These are phyloP conservation scores for Pipistrellus nathusii DNA, from an alignment of 2,797 vertebrate species.

Conservation along the genomic window DNA sequence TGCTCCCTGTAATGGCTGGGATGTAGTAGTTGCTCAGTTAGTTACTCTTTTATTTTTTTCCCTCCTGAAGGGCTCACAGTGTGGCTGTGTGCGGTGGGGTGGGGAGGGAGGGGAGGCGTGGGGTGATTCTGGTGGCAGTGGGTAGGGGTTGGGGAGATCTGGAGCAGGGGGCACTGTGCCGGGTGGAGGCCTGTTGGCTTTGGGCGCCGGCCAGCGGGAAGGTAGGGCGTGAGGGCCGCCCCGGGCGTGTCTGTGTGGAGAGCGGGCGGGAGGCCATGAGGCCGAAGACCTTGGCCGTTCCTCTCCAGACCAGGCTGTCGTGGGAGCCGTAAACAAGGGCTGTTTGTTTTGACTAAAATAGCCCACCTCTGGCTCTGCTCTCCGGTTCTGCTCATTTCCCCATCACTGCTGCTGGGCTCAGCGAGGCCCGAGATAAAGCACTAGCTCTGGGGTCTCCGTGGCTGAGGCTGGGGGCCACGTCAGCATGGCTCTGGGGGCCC, in stretches of 20 bases:
- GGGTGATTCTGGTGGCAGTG: neutral
- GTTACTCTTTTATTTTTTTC: neutral
- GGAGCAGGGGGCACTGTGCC: fast-evolving
- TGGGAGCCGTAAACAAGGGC: neutral
- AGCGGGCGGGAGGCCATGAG: neutral
- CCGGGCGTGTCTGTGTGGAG: neutral
- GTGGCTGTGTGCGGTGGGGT: neutral
- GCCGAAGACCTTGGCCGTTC: neutral
- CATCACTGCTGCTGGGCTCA: neutral
- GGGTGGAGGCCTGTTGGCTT: neutral
- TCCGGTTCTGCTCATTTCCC: neutral
- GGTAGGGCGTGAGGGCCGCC: neutral
- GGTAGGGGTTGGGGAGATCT: neutral
- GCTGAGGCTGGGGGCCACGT: fast-evolving
- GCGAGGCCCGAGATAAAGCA: neutral
- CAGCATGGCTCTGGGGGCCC: neutral
- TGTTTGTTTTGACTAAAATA: constrained; percentile 41
- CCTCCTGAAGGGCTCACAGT: neutral
- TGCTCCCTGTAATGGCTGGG: neutral
- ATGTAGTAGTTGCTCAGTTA: neutral
- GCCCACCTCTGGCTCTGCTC: neutral
- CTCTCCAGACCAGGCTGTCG: neutral
- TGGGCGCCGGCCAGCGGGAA: neutral
- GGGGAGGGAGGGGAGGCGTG: neutral
- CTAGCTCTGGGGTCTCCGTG: fast-evolving